A percentile compares a stretch with the other conserved stretches of the same genome.
Evolutionary conservation across 2,888 invertebrate species (phyloP).

Genomic region (Mamestra brassicae): DNA sequence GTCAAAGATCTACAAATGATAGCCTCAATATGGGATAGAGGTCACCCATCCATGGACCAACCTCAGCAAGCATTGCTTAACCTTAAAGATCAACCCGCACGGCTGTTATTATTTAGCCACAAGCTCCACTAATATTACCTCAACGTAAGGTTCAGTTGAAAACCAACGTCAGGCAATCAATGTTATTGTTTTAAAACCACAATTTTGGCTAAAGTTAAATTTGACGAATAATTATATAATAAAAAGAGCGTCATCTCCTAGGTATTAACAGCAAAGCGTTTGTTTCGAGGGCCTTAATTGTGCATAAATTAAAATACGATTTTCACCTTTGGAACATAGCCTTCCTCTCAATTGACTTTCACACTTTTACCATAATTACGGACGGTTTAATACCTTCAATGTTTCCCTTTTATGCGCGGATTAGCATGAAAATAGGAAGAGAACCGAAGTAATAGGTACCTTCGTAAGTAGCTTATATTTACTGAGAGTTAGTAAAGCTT

Average conservation of each 20-base stretch:
- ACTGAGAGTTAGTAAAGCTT: background rate
- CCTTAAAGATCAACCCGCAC: too few relatives aligned
- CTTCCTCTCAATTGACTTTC: constrained; percentile 37
- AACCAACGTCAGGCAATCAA: too few relatives aligned
- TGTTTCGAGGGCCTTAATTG: constrained; percentile 25
- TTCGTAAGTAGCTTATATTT: background rate
- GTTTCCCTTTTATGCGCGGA: constrained; percentile 28
- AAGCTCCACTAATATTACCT: too few relatives aligned
- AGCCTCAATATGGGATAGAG: too few relatives aligned
- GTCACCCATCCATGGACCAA: too few relatives aligned
- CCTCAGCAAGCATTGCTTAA: too few relatives aligned
- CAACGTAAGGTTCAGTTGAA: too few relatives aligned
- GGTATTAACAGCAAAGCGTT: constrained; percentile 14
- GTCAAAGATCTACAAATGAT: too few relatives aligned
- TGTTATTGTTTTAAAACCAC: too few relatives aligned
- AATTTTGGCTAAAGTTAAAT: too few relatives aligned
- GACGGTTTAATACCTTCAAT: constrained; percentile 40
- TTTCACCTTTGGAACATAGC: constrained; percentile 12
- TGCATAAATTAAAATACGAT: constrained; percentile 46
- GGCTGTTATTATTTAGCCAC: too few relatives aligned
- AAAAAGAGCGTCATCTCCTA: background rate
- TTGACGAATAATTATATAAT: background rate
- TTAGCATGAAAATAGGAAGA: constrained; percentile 45
- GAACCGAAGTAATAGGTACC: background rate
- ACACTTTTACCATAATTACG: constrained; percentile 42